A percentile compares a stretch with the other conserved stretches of the same genome.
These are phyloP conservation scores for Aphidius gifuensis DNA, from an alignment of 1,140 invertebrate genomes.

Conservation along the genomic window DNA sequence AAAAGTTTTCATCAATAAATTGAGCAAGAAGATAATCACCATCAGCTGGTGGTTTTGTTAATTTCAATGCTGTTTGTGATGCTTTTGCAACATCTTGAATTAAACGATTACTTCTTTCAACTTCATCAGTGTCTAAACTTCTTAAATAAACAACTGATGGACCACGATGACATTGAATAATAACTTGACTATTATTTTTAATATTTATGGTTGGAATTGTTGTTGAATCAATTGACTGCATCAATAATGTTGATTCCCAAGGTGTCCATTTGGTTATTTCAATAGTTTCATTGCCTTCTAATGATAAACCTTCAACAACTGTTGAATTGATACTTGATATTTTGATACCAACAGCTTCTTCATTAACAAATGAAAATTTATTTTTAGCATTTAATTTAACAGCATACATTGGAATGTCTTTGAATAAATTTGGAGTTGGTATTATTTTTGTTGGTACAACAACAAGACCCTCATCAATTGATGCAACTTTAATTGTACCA, in stretches of 20 bases:
- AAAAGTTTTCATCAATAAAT: constrained; percentile 42
- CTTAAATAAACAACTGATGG: constrained; percentile 34
- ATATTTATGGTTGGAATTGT: background rate
- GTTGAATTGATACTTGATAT: no score
- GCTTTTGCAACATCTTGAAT: constrained; percentile 39
- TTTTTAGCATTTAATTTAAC: background rate
- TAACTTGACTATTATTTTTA: constrained; percentile 30
- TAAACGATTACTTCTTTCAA: constrained; percentile 33
- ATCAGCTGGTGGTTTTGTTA: constrained; percentile 32
- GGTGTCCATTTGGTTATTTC: background rate
- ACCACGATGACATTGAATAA: constrained; percentile 30
- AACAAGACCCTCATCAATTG: background rate
- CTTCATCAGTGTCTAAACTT: constrained; percentile 27
- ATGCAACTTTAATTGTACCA: background rate
- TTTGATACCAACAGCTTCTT: background rate
- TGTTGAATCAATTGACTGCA: background rate
- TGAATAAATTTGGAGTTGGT: background rate
- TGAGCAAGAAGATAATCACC: constrained; percentile 42
- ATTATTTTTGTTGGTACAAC: no score
- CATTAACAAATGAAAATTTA: background rate
- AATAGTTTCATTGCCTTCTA: background rate
- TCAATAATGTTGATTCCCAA: background rate
- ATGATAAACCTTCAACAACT: background rate
- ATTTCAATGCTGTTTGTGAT: constrained; percentile 30
- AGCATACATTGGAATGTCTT: background rate